Evolutionary conservation across 1,140 invertebrate species (phyloP), one percentile per base, ranked within the genome.

Genomic region (Pemphigus obesinymphae): DNA sequence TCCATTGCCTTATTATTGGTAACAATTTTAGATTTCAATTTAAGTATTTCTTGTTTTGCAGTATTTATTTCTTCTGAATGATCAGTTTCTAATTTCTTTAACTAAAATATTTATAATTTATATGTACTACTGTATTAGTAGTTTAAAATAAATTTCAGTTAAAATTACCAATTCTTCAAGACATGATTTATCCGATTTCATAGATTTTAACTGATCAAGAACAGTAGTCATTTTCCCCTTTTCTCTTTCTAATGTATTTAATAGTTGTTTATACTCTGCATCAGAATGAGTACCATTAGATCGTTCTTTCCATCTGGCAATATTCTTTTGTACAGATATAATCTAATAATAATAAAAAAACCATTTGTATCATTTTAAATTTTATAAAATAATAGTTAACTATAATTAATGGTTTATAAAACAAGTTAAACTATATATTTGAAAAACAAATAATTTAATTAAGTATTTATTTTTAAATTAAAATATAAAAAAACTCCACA

Each of bases 141-240:
- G 5, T 15, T 17, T 15, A 43, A 70, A 5, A 15, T 26, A 48
- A 29, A 8, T 45, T 3, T 43, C 8, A 31, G 7, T 0, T n/a
- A n/a, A 63, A 13, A 43, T 80, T 80, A 80, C 76, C 55, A 80
- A 80, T 80, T 80, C 76, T 80, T 80, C 76, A 29, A 80, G 55
- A 61, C 50, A 80, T 29, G 76, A 58, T 61, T 80, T 80, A 80
- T 80, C 76, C 20, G 76, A 80, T 61, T 80, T 80, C 55, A 80
- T 80, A 10, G 76, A 80, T 80, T 80, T 80, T 58, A 80, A 61
- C 31, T 80, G 76, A 43, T 80, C 76, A 45, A 80, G 76, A 11
- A 37, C 76, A 43, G 76, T 80, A 43, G 76, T n/a, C 55, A 80
- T 80, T 80, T 80, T 80, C 5, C 37, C 76, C 1, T 80, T 80